Evolutionary conservation across 2,797 vertebrate species (phyloP).

Genomic region (Parauchenoglanis punctatus): DNA sequence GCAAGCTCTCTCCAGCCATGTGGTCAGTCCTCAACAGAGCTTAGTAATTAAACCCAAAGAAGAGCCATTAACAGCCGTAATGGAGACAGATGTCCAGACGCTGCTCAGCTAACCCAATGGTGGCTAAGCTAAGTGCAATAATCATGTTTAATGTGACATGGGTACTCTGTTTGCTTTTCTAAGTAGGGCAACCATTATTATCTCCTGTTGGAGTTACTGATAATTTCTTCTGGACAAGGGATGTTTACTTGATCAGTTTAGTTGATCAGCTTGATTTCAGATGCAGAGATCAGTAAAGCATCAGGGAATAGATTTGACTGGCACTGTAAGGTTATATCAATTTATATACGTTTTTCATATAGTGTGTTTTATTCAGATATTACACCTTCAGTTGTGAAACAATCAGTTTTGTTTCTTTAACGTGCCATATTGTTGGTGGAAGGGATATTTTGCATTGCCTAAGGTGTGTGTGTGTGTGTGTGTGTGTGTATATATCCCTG

Average conservation of each 20-base stretch:
- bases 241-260: background rate
- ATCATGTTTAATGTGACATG: slow-evolving; percentile 9
- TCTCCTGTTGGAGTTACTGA: background rate
- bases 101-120: slow-evolving; percentile 27
- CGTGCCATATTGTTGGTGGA: background rate
- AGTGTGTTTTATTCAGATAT: background rate
- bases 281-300: background rate
- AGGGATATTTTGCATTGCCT: background rate
- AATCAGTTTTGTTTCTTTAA: background rate
- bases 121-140: slow-evolving; percentile 9
- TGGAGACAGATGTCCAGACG: slow-evolving; percentile 42
- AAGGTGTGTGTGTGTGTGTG: background rate
- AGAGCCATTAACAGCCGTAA: slow-evolving; percentile 42
- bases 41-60: slow-evolving; percentile 46
- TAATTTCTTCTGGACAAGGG: background rate
- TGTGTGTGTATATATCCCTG: background rate
- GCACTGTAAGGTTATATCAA: background rate
- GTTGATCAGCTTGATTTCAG: background rate
- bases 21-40: slow-evolving; percentile 42
- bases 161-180: slow-evolving; percentile 16
- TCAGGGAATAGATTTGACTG: background rate
- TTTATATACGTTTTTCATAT: background rate
- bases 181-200: slow-evolving; percentile 1
- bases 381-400: background rate
- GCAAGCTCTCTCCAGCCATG: slow-evolving; percentile 18